Base-by-base conservation (phyloP, 2,888 invertebrate species). In the Dilophus febrilis region DNA sequence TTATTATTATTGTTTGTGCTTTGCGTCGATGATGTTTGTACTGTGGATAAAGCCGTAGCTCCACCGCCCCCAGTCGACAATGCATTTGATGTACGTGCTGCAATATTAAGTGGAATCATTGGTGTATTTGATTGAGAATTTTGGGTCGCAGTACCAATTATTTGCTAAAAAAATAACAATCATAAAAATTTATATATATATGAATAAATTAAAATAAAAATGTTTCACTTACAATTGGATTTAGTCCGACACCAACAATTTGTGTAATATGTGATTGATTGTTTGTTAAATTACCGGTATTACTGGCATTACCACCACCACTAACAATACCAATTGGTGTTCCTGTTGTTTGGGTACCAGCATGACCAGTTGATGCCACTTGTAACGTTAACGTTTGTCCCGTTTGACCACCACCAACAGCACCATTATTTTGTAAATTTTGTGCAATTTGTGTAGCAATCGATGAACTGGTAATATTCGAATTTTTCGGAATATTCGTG, bases 191-290 rank as follows among this genome's bases (percentile, higher is more conserved):
- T n/a, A n/a, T n/a, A n/a, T n/a, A n/a, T n/a, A n/a, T n/a, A n/a
- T n/a, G n/a, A n/a, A n/a, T n/a, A n/a, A n/a, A n/a, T n/a, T n/a
- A n/a, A n/a, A n/a, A n/a, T n/a, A n/a, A n/a, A n/a, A n/a, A n/a
- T 31, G 32, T 5, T 6, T 11, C n/a, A n/a, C n/a, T n/a, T n/a
- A n/a, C n/a, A n/a, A n/a, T n/a, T n/a, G n/a, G n/a, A n/a, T n/a
- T n/a, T n/a, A n/a, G n/a, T n/a, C n/a, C 53, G 1, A 55, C 53
- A 44, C 51, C 56, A 2, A 55, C 54, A 27, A 55, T 47, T 48
- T 57, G 56, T 35, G 50, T 45, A 14, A 54, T 47, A 8, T 48
- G 42, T 28, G 46, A 46, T 1, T 45, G 45, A n/a, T n/a, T n/a
- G n/a, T n/a, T n/a, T n/a, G n/a, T n/a, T n/a, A n/a, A n/a, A n/a